phyloP scores from a whole-genome alignment of 2,113 vertebrate genomes.

The Syngnathoides biaculeatus region DNA sequence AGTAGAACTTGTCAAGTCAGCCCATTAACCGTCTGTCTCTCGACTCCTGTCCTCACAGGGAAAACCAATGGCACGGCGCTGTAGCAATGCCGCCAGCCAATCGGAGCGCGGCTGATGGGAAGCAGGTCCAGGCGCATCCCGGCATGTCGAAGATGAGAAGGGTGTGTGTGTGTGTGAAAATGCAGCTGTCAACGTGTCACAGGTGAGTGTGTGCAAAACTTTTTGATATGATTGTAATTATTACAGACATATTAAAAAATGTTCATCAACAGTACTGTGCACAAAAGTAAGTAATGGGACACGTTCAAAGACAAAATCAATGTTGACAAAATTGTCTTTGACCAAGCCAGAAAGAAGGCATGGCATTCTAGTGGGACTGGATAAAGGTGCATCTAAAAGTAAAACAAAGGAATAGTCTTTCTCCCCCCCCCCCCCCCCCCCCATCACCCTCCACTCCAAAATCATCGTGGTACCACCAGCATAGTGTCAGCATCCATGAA shows the following conservation, averaged over 20 bases:
- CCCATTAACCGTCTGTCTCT: conserved; percentile 21
- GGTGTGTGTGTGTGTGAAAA: conserved; percentile 9
- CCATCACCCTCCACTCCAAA: neutral
- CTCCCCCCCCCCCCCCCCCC: too few relatives aligned
- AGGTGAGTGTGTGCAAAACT: neutral
- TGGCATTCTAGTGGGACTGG: neutral
- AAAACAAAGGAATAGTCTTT: neutral
- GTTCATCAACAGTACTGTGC: neutral
- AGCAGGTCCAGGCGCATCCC: conserved; percentile 35
- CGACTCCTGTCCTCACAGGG: conserved; percentile 28
- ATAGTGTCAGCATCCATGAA: neutral
- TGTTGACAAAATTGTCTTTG: neutral
- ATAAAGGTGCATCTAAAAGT: neutral
- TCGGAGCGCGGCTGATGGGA: conserved; percentile 25
- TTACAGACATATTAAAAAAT: neutral
- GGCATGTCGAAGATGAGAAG: conserved; percentile 38
- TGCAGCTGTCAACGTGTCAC: neutral
- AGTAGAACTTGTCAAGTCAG: conserved; percentile 21
- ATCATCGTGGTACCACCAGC: neutral
- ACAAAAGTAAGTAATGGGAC: neutral
- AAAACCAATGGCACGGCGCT: conserved; percentile 54
- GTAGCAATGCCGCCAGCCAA: conserved; percentile 38
- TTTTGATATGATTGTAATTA: neutral
- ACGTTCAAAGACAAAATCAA: neutral
- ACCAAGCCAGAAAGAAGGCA: neutral